phyloP scores from a whole-genome alignment of 30 jellyfish, hydroid and myxozoan genomes.

The Cassiopea xamachana region DNA sequence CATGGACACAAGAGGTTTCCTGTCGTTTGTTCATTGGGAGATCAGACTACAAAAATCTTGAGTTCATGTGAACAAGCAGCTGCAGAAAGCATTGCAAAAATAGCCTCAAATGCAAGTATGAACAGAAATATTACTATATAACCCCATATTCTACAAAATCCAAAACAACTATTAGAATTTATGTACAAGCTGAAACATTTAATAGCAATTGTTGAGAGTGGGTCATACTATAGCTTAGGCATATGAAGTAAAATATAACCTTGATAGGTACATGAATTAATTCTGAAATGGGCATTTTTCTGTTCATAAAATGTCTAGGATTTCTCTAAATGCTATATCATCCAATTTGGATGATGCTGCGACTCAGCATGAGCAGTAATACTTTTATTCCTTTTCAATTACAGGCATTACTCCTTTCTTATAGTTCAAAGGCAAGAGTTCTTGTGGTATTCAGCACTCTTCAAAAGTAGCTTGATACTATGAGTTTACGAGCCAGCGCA shows the following conservation, averaged over 20 bases:
- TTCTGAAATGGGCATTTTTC: neutral
- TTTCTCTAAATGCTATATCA: too few relatives aligned
- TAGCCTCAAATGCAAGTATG: neutral
- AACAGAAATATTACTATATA: constrained; percentile 1
- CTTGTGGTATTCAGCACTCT: neutral
- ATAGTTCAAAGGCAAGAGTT: neutral
- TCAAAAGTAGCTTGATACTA: neutral
- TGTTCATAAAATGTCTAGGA: neutral
- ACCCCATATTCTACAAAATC: constrained; percentile 19
- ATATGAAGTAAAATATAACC: neutral
- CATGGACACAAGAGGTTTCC: too few relatives aligned
- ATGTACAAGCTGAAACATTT: neutral
- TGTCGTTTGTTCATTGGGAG: too few relatives aligned
- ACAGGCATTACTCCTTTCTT: neutral
- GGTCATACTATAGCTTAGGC: neutral
- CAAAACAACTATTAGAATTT: neutral
- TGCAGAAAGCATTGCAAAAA: neutral
- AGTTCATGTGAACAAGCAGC: too few relatives aligned
- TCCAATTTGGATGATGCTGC: too few relatives aligned
- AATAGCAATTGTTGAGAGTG: neutral
- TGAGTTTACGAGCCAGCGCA: constrained; percentile 18
- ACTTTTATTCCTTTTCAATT: too few relatives aligned
- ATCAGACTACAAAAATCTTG: too few relatives aligned
- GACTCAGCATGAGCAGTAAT: too few relatives aligned
- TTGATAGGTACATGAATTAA: neutral